phyloP scores from a whole-genome alignment of 1,140 invertebrate genomes.

The Solenopsis invicta region DNA sequence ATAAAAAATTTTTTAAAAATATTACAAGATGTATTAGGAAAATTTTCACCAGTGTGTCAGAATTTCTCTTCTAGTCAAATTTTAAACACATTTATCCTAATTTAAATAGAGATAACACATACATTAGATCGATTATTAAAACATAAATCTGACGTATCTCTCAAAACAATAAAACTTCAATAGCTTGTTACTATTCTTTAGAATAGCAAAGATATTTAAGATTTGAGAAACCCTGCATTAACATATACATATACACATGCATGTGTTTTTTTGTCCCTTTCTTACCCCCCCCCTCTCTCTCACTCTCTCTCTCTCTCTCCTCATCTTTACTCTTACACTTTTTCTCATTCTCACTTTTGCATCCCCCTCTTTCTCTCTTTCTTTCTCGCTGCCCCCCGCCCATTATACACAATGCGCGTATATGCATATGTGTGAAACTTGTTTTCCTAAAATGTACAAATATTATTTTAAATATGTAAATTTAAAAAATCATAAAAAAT shows the following conservation, averaged over 20 bases:
- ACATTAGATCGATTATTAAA: no score
- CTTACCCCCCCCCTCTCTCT: not conserved
- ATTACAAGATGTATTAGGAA: no score
- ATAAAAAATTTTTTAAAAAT: no score
- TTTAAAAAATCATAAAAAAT: slow-evolving; percentile 47
- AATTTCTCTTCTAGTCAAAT: no score
- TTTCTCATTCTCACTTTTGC: not conserved
- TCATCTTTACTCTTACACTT: not conserved
- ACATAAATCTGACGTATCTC: not conserved
- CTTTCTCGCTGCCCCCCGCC: not conserved
- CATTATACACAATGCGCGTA: not conserved
- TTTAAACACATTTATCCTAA: no score
- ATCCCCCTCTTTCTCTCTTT: not conserved
- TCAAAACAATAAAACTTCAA: not conserved
- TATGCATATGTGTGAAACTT: not conserved
- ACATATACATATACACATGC: slow-evolving; percentile 4
- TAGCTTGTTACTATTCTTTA: not conserved
- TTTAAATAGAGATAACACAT: no score
- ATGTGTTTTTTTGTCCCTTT: not conserved
- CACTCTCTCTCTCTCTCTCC: not conserved
- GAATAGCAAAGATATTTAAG: not conserved
- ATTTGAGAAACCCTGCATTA: not conserved
- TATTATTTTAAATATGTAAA: slow-evolving; percentile 17
- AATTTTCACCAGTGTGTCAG: no score
- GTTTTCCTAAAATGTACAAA: not conserved